A percentile compares a stretch with the other conserved stretches of the same genome.
phyloP scores from a whole-genome alignment of 2,113 vertebrate species.

The Dicerorhinus sumatrensis region DNA sequence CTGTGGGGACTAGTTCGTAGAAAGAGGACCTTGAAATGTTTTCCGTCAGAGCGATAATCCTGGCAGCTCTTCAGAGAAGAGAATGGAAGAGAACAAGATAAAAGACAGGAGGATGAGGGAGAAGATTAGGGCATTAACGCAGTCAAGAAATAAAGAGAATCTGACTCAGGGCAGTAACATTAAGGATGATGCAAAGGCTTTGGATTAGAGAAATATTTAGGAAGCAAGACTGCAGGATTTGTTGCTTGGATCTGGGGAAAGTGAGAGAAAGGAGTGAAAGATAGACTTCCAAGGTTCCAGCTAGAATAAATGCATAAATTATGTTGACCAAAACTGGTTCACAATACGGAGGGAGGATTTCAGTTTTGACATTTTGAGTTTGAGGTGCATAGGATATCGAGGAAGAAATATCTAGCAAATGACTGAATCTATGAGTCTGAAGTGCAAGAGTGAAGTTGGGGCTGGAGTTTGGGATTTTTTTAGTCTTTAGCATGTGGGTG shows the following conservation, averaged over 20 bases:
- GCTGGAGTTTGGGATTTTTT: background rate
- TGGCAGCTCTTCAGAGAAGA: background rate
- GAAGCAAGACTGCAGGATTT: background rate
- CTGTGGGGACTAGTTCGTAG: background rate
- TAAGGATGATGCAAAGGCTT: background rate
- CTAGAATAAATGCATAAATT: background rate
- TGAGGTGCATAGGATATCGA: background rate
- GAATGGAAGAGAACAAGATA: background rate
- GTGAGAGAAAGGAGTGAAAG: background rate
- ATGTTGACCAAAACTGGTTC: background rate
- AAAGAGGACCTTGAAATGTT: background rate
- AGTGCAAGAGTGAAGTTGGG: background rate
- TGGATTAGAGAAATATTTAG: background rate
- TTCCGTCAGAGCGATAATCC: background rate
- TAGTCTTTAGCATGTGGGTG: background rate
- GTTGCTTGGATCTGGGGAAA: background rate
- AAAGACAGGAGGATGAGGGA: background rate
- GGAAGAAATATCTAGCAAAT: background rate
- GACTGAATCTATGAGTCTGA: constrained; percentile 6
- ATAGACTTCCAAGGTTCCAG: background rate
- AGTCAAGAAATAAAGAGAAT: background rate
- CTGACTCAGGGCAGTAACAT: background rate
- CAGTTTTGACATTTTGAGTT: background rate
- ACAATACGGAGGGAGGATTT: constrained; percentile 7
- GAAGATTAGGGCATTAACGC: background rate